Base-by-base conservation (phyloP, 2,888 invertebrate genomes). In the Dicyrtomina minuta region DNA sequence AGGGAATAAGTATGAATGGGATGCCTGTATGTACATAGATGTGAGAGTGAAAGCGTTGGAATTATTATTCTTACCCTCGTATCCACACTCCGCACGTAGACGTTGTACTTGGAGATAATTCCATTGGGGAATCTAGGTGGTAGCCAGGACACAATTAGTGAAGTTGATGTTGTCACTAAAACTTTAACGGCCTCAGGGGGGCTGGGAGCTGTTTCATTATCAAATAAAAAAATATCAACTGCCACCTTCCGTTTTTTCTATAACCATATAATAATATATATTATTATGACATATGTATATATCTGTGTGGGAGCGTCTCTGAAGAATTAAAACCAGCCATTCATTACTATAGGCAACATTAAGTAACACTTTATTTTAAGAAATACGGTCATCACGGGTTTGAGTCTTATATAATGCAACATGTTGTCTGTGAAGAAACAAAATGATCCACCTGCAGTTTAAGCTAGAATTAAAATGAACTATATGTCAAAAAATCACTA, bases 141-240 rank as follows among this genome's bases (percentile, higher is more conserved):
- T 72, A 80, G 79, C 83, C 83, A 83, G n/a, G 81, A 79, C 13
- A 82, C 80, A 60, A 82, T 71, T 20, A 82, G 79, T 33, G 80
- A 79, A 70, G 79, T 80, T 61, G 78, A 75, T 60, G 81, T 80
- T 17, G 81, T 79, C 10, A 81, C 78, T 55, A 82, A 73, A 4
- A 82, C 82, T 74, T 82, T 83, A 46, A 83, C 80, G 66, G 80
- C 81, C n/a, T 80, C 79, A 2, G 83, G 82, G 33, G 79, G 75
- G 12, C 79, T 81, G 1, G 83, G 83, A 56, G 81, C 83, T 83
- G 75, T 26, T 43, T 46, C 10, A 81, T 51, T 59, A 78, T 41
- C 5, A 46, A 46, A 20, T 49, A 49, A 20, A n/a, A 49, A 49
- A 49, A 49, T 49, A n/a, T n/a, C n/a, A n/a, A n/a, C n/a, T n/a